A percentile compares a stretch with the other conserved stretches of the same genome.
Evolutionary conservation across 1,140 invertebrate species (phyloP).

Genomic region (Conopomorpha cramerella): DNA sequence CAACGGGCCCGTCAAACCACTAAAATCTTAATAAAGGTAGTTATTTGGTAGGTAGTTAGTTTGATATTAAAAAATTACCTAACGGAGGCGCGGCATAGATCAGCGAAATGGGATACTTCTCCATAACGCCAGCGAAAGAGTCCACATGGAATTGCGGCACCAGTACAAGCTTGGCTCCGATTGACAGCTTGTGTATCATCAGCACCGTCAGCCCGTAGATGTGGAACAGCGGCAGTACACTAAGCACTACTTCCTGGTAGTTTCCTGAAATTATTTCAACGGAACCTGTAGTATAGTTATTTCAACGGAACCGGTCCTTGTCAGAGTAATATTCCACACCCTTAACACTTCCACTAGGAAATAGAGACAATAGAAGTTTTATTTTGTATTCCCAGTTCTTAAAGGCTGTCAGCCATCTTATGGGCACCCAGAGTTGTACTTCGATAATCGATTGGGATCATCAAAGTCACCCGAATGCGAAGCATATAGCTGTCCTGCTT

Average conservation of each 20-base stretch:
- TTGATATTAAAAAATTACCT: conserved; percentile 29
- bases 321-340: too few relatives aligned
- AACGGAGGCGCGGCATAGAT: conserved; percentile 66
- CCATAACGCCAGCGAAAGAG: conserved; percentile 60
- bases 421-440: too few relatives aligned
- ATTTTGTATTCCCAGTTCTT: background rate
- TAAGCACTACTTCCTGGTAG: conserved; percentile 63
- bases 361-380: background rate
- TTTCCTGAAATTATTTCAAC: background rate
- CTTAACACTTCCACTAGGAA: background rate
- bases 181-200: conserved; percentile 59
- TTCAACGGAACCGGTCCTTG: too few relatives aligned
- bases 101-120: conserved; percentile 59
- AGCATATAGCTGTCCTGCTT: too few relatives aligned
- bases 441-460: too few relatives aligned
- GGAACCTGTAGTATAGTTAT: too few relatives aligned
- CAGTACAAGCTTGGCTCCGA: conserved; percentile 70
- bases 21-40: background rate
- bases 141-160: conserved; percentile 75
- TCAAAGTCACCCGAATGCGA: too few relatives aligned
- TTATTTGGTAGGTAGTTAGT: background rate
- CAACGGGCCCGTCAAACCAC: background rate
- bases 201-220: conserved; percentile 75
- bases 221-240: conserved; percentile 82
- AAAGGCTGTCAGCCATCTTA: too few relatives aligned